Percentiles rank a stretch among this genome's conserved stretches.
Evolutionary conservation across 1,140 invertebrate genomes (phyloP).

Genomic region (Pygmarrhopalites habei): DNA sequence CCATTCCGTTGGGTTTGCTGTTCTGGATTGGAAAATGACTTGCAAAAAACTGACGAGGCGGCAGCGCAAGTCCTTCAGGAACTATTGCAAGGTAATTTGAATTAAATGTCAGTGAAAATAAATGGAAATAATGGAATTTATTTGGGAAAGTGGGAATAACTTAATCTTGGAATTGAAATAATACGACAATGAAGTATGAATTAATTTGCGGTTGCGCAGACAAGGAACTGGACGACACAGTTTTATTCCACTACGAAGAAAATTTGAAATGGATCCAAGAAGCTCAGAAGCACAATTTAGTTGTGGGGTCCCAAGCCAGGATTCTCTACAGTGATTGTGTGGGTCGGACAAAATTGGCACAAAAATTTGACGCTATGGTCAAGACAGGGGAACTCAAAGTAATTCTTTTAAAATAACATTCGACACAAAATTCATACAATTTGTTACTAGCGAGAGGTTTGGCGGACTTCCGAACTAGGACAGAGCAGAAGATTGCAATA

Average conservation of each 20-base stretch:
- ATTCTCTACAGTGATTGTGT: slow-evolving; percentile 59
- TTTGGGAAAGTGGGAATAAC: no score
- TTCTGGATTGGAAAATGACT: slow-evolving; percentile 51
- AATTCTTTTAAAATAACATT: slow-evolving; percentile 40
- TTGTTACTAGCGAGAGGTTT: no score
- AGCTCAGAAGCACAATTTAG: slow-evolving; percentile 54
- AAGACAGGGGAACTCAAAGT: slow-evolving; percentile 35
- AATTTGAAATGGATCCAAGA: slow-evolving; percentile 59
- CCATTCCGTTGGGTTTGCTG: slow-evolving; percentile 66
- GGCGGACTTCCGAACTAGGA: no score
- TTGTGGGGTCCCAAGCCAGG: slow-evolving; percentile 58
- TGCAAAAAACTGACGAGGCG: slow-evolving; percentile 55
- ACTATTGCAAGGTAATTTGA: slow-evolving; percentile 42
- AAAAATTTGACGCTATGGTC: slow-evolving; percentile 58
- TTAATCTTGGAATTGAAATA: neutral
- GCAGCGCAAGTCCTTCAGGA: slow-evolving; percentile 51
- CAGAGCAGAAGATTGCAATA: no score
- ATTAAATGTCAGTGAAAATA: neutral
- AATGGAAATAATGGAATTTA: neutral
- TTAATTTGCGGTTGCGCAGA: no score
- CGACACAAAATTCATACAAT: no score
- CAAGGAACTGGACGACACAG: slow-evolving; percentile 31
- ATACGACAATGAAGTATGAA: neutral
- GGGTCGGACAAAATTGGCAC: slow-evolving; percentile 51
- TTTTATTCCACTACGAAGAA: slow-evolving; percentile 54